These are phyloP conservation scores for Apamea crenata DNA, from an alignment of 2,888 invertebrate genomes.

Conservation along the genomic window DNA sequence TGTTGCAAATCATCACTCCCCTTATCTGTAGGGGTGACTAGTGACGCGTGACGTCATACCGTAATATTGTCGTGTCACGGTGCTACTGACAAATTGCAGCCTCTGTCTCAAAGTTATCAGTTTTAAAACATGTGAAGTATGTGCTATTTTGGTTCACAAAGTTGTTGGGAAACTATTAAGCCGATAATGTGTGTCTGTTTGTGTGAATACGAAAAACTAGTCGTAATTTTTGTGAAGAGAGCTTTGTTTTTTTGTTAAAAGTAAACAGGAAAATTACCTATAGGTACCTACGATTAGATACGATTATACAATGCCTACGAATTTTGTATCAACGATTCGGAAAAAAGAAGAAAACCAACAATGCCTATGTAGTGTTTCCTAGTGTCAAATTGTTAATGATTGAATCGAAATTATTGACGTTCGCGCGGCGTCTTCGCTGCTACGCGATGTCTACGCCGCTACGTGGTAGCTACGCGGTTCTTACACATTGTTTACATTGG, in stretches of 20 bases:
- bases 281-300: background rate
- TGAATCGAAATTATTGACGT: background rate
- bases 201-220: background rate
- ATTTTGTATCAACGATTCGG: background rate
- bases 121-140: constrained; percentile 44
- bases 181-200: background rate
- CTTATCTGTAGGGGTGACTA: constrained; percentile 60
- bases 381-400: background rate
- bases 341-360: background rate
- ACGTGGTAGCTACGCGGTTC: background rate
- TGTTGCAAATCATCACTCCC: constrained; percentile 73
- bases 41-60: constrained; percentile 35
- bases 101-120: constrained; percentile 32
- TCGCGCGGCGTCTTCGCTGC: background rate
- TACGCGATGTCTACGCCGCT: background rate
- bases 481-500: background rate
- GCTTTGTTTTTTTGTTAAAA: background rate
- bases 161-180: background rate
- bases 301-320: background rate
- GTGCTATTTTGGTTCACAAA: constrained; percentile 33
- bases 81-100: constrained; percentile 54
- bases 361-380: background rate
- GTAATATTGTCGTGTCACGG: constrained; percentile 38
- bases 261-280: no score
- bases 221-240: background rate